A percentile compares a stretch with the other conserved stretches of the same genome.
These are phyloP conservation scores for Spilogale gracilis DNA, from an alignment of 2,113 vertebrate species.

Conservation along the genomic window DNA sequence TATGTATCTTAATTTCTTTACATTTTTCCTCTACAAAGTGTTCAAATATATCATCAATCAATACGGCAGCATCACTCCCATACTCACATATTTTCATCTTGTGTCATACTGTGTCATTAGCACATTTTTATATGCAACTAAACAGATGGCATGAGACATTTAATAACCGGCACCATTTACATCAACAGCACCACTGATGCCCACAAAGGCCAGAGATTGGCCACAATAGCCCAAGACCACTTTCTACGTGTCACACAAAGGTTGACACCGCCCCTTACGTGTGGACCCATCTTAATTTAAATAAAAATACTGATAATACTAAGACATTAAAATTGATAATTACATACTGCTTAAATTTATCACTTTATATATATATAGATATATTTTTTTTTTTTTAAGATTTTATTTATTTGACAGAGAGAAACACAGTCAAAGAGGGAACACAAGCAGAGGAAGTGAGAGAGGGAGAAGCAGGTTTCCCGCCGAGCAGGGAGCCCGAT, in stretches of 20 bases:
- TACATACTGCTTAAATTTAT: neutral
- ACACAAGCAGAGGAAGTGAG: no score
- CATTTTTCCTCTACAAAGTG: neutral
- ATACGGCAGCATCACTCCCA: neutral
- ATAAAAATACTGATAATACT: neutral
- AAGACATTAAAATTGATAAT: neutral
- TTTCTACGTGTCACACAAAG: neutral
- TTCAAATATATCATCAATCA: neutral
- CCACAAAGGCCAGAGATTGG: no score
- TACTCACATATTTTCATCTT: neutral
- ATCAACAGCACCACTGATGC: rapidly evolving
- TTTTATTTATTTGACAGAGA: no score
- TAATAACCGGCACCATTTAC: neutral
- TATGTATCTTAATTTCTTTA: neutral
- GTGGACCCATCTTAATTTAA: neutral
- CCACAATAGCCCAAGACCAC: neutral
- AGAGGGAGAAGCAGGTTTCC: no score
- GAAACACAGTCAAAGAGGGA: no score
- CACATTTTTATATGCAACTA: neutral
- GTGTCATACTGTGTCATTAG: neutral
- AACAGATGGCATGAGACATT: no score
- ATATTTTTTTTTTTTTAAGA: no score
- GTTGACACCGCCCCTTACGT: no score
- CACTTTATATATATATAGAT: neutral
- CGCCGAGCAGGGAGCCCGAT: no score